Evolutionary conservation across 2,888 invertebrate genomes (phyloP).

Genomic region (Pristionchus mayeri): DNA sequence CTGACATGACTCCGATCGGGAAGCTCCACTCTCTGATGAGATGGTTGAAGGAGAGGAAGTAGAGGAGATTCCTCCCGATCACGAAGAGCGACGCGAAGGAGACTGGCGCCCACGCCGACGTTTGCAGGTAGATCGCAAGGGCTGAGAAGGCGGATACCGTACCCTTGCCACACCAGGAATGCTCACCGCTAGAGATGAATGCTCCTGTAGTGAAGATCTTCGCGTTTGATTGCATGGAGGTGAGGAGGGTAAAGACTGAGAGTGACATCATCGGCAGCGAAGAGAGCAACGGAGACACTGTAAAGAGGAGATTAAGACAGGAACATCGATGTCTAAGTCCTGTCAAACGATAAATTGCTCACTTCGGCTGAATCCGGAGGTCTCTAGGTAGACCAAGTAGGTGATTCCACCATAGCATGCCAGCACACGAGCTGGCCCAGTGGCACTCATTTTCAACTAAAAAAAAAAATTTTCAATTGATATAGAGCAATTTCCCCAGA

Average conservation of each 20-base stretch:
- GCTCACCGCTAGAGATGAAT: slow-evolving; percentile 45
- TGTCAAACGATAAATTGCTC: slow-evolving; percentile 8
- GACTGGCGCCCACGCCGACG: slow-evolving; percentile 44
- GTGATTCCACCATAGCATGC: slow-evolving; percentile 50
- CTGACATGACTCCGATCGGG: slow-evolving; percentile 46
- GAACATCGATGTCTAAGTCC: background rate
- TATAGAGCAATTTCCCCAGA: background rate
- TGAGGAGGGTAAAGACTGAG: slow-evolving; percentile 53
- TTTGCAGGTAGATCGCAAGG: slow-evolving; percentile 43
- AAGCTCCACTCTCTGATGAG: slow-evolving; percentile 49
- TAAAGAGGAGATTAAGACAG: slow-evolving; percentile 6
- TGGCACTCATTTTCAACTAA: slow-evolving; percentile 49
- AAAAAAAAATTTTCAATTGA: slow-evolving; percentile 12
- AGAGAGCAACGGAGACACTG: slow-evolving; percentile 52
- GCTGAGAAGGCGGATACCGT: slow-evolving; percentile 33
- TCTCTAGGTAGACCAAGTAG: slow-evolving; percentile 48
- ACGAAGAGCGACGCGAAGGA: slow-evolving; percentile 44
- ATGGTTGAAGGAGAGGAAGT: slow-evolving; percentile 47
- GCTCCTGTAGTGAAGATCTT: slow-evolving; percentile 46
- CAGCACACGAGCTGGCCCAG: slow-evolving; percentile 43
- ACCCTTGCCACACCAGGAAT: background rate
- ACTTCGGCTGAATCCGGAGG: slow-evolving; percentile 50
- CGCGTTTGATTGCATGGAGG: slow-evolving; percentile 45
- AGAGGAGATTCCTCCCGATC: slow-evolving; percentile 44
- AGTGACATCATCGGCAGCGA: slow-evolving; percentile 56